Percentiles rank a stretch among this genome's conserved stretches.
Evolutionary conservation across 1,140 invertebrate genomes (phyloP).

Genomic region (Mycetomoellerius zeteki): DNA sequence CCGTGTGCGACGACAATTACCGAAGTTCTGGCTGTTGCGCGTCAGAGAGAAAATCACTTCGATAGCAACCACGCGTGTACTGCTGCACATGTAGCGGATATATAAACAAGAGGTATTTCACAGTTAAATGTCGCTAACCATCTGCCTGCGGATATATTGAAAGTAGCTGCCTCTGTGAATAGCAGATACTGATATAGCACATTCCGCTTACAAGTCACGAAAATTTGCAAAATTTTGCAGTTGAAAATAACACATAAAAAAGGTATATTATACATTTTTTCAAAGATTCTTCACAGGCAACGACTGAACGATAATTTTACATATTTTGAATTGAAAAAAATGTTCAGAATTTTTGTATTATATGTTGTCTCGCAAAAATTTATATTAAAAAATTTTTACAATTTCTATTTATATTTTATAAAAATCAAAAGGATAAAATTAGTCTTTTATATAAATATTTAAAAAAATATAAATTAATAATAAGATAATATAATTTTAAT

Average conservation of each 20-base stretch:
- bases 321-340: not conserved
- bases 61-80: conserved; percentile 10
- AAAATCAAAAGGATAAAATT: not conserved
- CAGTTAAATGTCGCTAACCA: conserved; percentile 43
- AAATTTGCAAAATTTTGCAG: not conserved
- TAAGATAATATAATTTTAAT: conserved; percentile 2
- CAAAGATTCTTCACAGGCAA: not conserved
- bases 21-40: conserved; percentile 27
- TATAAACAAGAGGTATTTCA: conserved; percentile 52
- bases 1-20: conserved; percentile 45
- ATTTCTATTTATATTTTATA: not conserved
- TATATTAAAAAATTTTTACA: not conserved
- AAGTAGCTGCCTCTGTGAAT: conserved; percentile 27
- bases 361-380: not conserved
- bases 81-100: conserved; percentile 13
- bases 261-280: not conserved
- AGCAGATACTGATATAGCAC: not conserved
- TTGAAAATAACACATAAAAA: not conserved
- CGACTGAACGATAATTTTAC: not conserved
- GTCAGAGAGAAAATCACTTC: conserved; percentile 53
- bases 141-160: conserved; percentile 18
- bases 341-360: not conserved
- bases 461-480: not conserved
- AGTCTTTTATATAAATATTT: not conserved
- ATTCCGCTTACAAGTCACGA: conserved; percentile 1